Evolutionary conservation across 1,140 invertebrate species (phyloP), one percentile per base, ranked within the genome.

Genomic region (Drosophila albomicans): DNA sequence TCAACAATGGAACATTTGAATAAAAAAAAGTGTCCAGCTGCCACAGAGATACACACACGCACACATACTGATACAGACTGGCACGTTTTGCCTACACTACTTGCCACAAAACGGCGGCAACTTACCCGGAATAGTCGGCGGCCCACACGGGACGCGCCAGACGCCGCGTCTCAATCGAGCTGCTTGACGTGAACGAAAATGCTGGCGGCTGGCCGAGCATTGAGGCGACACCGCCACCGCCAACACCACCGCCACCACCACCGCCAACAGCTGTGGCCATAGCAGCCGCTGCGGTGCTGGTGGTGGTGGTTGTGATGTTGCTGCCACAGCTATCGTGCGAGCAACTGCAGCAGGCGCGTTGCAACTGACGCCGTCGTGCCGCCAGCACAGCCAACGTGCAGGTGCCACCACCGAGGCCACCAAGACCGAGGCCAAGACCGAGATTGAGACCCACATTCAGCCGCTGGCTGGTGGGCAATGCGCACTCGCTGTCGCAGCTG

Each of bases 51-150:
- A 25, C 35, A 38, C 35, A 38, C 35, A 11, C 35, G 2, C 35
- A 38, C 35, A 38, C 35, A 38, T 8, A 10, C 35, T 8, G 35
- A 8, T 32, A 8, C 30, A 25, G 20, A 25, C 20, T 25, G 20
- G 20, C 20, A 25, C 20, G 20, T 25, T 25, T 25, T 25, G 20
- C 20, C 20, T 25, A 4, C 20, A 25, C 30, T 52, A 30, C 51
- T 52, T 30, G 25, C 38, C 20, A 28, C 48, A 38, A 8, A 25
- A 46, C n/a, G 52, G 61, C 52, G 15, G 59, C 59, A 51, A 94
- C 94, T 95, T 94, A 95, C 94, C 94, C 93, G 79, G 93, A 93
- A 92, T 93, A 95, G 92, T 95, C 94, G 79, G 93, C 93, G 91
- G 94, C 94, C 94, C 94, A 95, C 92, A 94, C 93, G 81, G 93